phyloP scores from a whole-genome alignment of 2,797 vertebrate species.

The Chrysocyon brachyurus region DNA sequence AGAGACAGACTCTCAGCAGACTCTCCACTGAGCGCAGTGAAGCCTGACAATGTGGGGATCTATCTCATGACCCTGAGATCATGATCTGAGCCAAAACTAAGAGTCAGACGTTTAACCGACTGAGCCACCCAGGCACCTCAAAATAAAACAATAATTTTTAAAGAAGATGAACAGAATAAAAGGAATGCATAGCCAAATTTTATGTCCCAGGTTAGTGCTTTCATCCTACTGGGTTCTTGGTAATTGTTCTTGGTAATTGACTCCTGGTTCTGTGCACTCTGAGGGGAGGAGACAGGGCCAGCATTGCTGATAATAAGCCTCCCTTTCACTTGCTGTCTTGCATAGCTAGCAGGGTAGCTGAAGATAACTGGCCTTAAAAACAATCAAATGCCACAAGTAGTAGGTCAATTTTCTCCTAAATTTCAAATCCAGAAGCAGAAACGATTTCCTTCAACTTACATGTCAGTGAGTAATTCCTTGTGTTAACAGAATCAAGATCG shows the following conservation, averaged over 20 bases:
- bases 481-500: slow-evolving; percentile 34
- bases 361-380: slow-evolving; percentile 37
- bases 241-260: neutral
- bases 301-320: neutral
- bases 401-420: slow-evolving; percentile 61
- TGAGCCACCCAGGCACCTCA: neutral
- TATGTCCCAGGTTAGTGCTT: neutral
- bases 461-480: slow-evolving; percentile 15
- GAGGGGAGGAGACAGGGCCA: neutral
- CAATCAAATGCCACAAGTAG: neutral
- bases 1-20: neutral
- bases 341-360: neutral
- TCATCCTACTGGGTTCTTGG: neutral
- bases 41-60: neutral
- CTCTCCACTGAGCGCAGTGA: neutral
- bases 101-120: neutral
- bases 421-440: slow-evolving; percentile 66
- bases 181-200: neutral
- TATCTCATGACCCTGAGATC: neutral
- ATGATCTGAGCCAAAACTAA: neutral
- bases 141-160: slow-evolving; percentile 2
- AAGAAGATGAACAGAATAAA: slow-evolving; percentile 13
- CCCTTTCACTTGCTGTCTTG: neutral
- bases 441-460: slow-evolving; percentile 47
- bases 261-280: neutral